These are phyloP conservation scores for Mylabris phalerata DNA, from an alignment of 1,140 invertebrate species.

Conservation along the genomic window DNA sequence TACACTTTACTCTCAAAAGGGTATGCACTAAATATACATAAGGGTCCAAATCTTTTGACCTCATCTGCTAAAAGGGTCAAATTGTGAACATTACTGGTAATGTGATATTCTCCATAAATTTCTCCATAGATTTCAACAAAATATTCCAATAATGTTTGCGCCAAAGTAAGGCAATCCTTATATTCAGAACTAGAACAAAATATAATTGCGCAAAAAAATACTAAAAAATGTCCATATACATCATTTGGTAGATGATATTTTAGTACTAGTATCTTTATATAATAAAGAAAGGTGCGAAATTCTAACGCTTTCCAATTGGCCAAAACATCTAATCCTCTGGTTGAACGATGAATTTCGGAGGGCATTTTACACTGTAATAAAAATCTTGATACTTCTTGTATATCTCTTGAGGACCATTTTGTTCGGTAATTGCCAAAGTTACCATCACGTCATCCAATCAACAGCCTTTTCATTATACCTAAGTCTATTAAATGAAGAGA, in stretches of 20 bases:
- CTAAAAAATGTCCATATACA: conserved; percentile 22
- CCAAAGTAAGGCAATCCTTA: conserved; percentile 15
- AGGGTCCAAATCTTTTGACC: conserved; percentile 24
- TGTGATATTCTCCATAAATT: conserved; percentile 23
- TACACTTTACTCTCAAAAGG: conserved; percentile 29
- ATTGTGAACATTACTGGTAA: conserved; percentile 30
- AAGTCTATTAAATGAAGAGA: conserved; percentile 28
- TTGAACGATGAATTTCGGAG: conserved; percentile 25
- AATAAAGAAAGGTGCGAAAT: conserved; percentile 26
- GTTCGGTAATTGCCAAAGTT: conserved; percentile 15
- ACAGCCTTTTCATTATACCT: conserved; percentile 28
- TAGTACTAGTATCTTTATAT: conserved; percentile 25
- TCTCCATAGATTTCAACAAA: conserved; percentile 19
- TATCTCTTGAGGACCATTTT: conserved; percentile 15
- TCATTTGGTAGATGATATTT: conserved; percentile 18
- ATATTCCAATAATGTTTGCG: conserved; percentile 12
- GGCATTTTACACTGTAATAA: conserved; percentile 20
- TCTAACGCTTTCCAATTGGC: conserved; percentile 26
- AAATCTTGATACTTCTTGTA: conserved; percentile 8
- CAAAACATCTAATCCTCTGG: conserved; percentile 22
- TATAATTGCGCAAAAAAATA: conserved; percentile 25
- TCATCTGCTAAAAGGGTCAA: conserved; percentile 24
- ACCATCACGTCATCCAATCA: conserved; percentile 24
- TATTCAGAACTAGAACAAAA: conserved; percentile 21
- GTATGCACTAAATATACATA: conserved; percentile 26